Base-by-base conservation (phyloP, 2,113 vertebrate genomes). In the Takifugu bimaculatus region DNA sequence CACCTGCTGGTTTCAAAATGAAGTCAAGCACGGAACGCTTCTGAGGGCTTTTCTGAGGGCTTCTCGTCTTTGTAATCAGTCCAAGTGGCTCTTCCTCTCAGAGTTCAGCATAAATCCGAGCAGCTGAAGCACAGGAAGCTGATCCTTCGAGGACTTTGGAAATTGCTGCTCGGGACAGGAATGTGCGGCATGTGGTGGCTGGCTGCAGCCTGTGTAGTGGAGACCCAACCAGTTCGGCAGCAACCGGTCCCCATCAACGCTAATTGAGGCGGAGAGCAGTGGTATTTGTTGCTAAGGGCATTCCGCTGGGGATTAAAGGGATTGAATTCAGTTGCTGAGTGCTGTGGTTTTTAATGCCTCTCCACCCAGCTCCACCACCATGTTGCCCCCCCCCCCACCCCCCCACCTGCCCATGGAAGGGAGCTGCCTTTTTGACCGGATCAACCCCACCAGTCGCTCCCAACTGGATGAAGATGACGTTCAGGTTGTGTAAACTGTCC, bases 291-390 rank as follows among this genome's bases (percentile, higher is more conserved):
- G 45, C 45, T 14, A 7, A 42, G 44, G 56, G 84, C 88, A 89
- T 89, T 80, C 87, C 88, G 88, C 72, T 12, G 28, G 74, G 85
- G 88, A 88, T 89, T 88, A 89, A 66, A 85, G 76, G 84, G 86
- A 89, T 90, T 85, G 84, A 81, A 82, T 82, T 85, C 79, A 79
- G 80, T 84, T 87, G 85, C 87, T 87, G 88, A 89, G 79, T 84
- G 80, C 65, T 67, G 82, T 76, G 82, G 68, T 87, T 89, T 87
- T 84, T 81, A 87, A 77, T 79, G 79, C 75, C 75, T 79, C 35
- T 27, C 20, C 43, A 26, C 13, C 52, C 39, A 1, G 15, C 39
- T 7, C 27, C 51, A 5, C 52, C 56, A 6, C 27, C 53, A 1
- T 50, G 54, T 29, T 52, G 57, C 75, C 65, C 39, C 63, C 68